Base-by-base conservation (phyloP, 2,888 invertebrate species). In the Sminthurides aquaticus region DNA sequence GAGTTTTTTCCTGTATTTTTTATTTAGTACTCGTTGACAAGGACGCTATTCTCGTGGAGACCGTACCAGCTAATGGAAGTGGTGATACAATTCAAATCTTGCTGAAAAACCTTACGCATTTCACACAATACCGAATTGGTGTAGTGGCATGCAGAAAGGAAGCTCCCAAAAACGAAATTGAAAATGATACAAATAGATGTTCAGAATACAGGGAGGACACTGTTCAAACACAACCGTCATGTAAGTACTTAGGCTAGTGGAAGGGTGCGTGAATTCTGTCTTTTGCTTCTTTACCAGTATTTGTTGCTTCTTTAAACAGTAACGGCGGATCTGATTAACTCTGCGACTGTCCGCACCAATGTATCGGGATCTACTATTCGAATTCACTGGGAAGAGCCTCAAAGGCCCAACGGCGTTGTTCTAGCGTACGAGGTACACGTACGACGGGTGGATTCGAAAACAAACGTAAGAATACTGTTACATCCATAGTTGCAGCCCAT, bases 391-490 rank as follows among this genome's bases (percentile, higher is more conserved):
- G 81, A 84, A 1, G 87, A 89, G 72, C 96, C 97, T 0, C 74
- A 77, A 25, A 81, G 86, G 69, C 95, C 97, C 0, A 98, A 98
- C 78, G 94, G 97, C 5, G 68, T 74, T n/a, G 57, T 72, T 56
- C 85, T 92, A 52, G 87, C 88, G 0, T 97, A 95, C 79, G 85
- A 86, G 69, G 86, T 96, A 61, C 85, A 87, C 71, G 90, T 89
- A 76, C 83, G 84, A 69, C 82, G 85, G 60, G 81, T 86, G 27
- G 87, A 87, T 66, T 83, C 85, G 54, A 84, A 86, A 77, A 87
- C 86, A 76, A 75, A 76, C 73, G 65, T 20, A 57, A 48, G 18
- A 8, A 26, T n/a, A n/a, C n/a, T n/a, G n/a, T n/a, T n/a, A n/a
- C n/a, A n/a, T n/a, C n/a, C n/a, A n/a, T n/a, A n/a, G n/a, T n/a